Evolutionary conservation across 1,140 invertebrate species (phyloP).

Genomic region (Globodera ellingtonae): DNA sequence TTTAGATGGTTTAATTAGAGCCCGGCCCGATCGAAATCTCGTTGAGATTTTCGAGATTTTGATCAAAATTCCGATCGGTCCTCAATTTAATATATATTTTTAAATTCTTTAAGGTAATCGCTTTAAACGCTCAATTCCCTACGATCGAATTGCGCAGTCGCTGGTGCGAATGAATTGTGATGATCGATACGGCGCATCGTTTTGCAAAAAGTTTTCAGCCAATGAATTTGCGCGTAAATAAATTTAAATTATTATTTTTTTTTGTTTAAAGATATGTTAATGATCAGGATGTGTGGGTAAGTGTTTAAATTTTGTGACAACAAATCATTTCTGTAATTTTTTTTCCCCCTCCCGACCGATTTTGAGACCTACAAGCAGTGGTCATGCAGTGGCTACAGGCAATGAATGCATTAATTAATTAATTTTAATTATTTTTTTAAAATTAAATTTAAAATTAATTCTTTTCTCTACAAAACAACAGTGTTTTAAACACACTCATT

Average conservation of each 20-base stretch:
- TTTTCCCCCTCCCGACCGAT: conserved; percentile 9
- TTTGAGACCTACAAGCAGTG: conserved; percentile 12
- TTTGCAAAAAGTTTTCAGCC: conserved; percentile 34
- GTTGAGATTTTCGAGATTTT: no score
- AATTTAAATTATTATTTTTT: conserved; percentile 22
- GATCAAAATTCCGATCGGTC: no score
- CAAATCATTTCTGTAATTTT: conserved; percentile 11
- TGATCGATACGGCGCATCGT: conserved; percentile 37
- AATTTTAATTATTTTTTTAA: conserved; percentile 25
- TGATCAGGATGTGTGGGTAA: conserved; percentile 13
- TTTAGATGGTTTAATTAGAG: neutral
- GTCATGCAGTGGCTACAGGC: conserved; percentile 15
- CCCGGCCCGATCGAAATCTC: no score
- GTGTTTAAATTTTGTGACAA: neutral
- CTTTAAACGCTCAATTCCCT: conserved; percentile 36
- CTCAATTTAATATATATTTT: no score
- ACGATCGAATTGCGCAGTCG: conserved; percentile 41
- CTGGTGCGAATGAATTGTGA: conserved; percentile 34
- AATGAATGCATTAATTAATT: conserved; percentile 17
- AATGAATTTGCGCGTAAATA: neutral
- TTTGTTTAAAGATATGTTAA: neutral
- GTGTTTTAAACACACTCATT: no score
- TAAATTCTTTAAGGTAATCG: conserved; percentile 20
- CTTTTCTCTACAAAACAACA: no score
- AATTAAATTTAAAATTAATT: conserved; percentile 12